Percentiles rank a stretch among this genome's conserved stretches.
Evolutionary conservation across 2,113 vertebrate species (phyloP).

Genomic region (Sander lucioperca): DNA sequence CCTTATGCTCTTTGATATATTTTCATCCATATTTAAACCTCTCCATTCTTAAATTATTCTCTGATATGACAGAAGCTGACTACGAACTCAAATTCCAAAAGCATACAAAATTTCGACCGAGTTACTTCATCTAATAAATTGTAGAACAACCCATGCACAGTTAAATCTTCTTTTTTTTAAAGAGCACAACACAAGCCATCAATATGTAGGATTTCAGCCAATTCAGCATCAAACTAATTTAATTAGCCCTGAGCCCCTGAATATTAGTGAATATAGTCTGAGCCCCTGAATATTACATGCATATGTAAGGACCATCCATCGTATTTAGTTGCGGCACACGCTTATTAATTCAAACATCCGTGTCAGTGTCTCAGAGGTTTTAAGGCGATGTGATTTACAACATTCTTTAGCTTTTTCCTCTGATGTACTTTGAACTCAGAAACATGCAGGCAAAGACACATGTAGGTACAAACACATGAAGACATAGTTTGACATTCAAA

Average conservation of each 20-base stretch:
- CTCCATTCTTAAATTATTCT: constrained; percentile 56
- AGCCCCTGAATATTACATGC: constrained; percentile 47
- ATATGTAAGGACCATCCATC: background rate
- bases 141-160: background rate
- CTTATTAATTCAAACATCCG: constrained; percentile 52
- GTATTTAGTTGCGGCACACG: constrained; percentile 3
- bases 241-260: constrained; percentile 25
- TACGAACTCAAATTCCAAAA: constrained; percentile 37
- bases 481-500: background rate
- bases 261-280: too few species aligned
- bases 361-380: constrained; percentile 27
- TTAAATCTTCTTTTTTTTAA: background rate
- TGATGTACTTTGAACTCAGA: constrained; percentile 22
- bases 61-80: constrained; percentile 49
- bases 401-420: constrained; percentile 6
- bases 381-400: constrained; percentile 10
- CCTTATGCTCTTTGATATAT: constrained; percentile 69
- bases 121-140: constrained; percentile 43
- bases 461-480: background rate
- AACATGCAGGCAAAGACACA: background rate
- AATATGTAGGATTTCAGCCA: constrained; percentile 22
- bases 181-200: background rate
- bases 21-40: constrained; percentile 58
- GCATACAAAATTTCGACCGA: constrained; percentile 38
- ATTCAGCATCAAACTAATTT: constrained; percentile 41